Conservation (phyloP, 2,888 invertebrate species). For the Furcula furcula region DNA sequence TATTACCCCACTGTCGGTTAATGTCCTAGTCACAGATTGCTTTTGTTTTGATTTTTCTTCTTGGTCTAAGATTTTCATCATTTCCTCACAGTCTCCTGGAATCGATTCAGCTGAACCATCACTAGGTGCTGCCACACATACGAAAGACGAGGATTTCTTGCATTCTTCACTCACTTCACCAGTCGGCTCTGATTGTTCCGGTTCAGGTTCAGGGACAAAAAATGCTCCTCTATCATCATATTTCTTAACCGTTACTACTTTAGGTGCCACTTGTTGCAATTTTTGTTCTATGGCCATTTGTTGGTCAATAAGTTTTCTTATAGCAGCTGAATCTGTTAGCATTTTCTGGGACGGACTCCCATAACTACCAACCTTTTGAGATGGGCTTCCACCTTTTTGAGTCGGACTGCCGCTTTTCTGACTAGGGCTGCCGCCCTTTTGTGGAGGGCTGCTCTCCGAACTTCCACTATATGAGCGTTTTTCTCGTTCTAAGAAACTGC, state of each 20-base stretch:
- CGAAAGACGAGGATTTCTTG: constrained; percentile 62
- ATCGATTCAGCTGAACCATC: constrained; percentile 76
- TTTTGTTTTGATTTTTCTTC: constrained; percentile 66
- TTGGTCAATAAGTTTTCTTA: constrained; percentile 74
- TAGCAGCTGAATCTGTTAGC: constrained; percentile 71
- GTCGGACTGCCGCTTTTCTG: constrained; percentile 75
- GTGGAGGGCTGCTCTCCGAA: constrained; percentile 82
- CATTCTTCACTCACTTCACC: constrained; percentile 65
- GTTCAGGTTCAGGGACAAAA: constrained; percentile 65
- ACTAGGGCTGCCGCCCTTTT: constrained; percentile 71
- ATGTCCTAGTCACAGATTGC: constrained; percentile 45
- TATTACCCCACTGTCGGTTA: constrained; percentile 58
- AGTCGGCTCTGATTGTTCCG: constrained; percentile 38
- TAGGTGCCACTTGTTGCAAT: constrained; percentile 59
- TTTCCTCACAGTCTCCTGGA: constrained; percentile 83
- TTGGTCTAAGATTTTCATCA: constrained; percentile 80
- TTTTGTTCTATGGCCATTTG: constrained; percentile 73
- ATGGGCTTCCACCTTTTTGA: constrained; percentile 74
- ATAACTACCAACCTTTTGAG: constrained; percentile 68
- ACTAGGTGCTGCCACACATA: constrained; percentile 72
- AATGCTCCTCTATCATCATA: constrained; percentile 74
- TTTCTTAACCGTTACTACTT: constrained; percentile 72
- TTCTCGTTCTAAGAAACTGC: constrained; percentile 74
- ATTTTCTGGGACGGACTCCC: constrained; percentile 73
- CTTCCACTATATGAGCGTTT: constrained; percentile 80